Evolutionary conservation across 2,797 vertebrate species (phyloP).

Genomic region (Tangara arthus): DNA sequence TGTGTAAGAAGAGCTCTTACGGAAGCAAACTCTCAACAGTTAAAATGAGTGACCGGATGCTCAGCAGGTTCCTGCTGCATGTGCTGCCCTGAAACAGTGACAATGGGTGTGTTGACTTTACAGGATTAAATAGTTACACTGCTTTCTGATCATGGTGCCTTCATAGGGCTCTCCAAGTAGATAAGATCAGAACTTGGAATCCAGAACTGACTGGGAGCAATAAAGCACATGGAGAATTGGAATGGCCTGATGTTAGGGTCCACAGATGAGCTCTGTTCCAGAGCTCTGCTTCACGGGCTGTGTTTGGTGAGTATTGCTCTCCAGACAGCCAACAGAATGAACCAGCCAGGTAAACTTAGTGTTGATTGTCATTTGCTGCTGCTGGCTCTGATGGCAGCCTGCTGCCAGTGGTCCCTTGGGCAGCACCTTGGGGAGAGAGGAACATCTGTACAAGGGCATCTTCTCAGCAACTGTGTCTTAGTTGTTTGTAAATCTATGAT

Average conservation of each 20-base stretch:
- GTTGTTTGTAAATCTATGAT: neutral
- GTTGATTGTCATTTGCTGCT: rapidly evolving
- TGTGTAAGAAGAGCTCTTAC: neutral
- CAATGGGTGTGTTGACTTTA: neutral
- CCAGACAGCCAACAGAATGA: neutral
- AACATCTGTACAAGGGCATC: neutral
- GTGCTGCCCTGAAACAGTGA: neutral
- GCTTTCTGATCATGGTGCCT: neutral
- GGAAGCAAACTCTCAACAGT: neutral
- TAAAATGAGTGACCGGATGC: rapidly evolving
- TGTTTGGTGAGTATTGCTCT: neutral
- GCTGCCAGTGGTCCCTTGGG: neutral
- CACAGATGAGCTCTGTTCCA: neutral
- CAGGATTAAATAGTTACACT: neutral
- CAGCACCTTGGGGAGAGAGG: neutral
- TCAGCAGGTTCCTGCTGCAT: neutral
- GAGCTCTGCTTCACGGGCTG: neutral
- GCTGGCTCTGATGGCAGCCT: neutral
- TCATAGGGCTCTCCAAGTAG: neutral
- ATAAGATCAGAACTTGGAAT: neutral
- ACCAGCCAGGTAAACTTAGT: no score
- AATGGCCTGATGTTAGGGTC: neutral
- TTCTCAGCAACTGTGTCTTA: neutral
- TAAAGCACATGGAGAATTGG: neutral
- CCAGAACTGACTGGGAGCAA: neutral